phyloP scores from a whole-genome alignment of 2,113 vertebrate genomes.

The Spilogale gracilis region DNA sequence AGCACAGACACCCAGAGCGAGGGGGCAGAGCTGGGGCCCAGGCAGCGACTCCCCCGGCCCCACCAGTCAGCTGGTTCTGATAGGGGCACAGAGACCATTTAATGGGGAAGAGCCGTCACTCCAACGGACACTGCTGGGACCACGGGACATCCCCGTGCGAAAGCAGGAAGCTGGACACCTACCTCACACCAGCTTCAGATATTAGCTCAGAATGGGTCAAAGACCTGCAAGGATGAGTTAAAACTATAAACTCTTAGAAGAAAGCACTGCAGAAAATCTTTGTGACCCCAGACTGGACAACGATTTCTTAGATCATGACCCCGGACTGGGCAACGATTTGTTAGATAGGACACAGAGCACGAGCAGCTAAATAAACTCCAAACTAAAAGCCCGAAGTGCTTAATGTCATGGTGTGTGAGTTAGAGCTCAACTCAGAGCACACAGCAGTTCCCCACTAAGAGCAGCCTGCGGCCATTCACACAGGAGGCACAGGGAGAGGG shows the following conservation, averaged over 20 bases:
- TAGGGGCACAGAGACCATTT: not conserved
- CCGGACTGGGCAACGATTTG: not conserved
- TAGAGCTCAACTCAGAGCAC: not conserved
- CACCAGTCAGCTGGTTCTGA: not conserved
- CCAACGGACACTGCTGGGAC: not conserved
- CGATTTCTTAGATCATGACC: not conserved
- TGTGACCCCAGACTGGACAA: not conserved
- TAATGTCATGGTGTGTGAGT: not conserved
- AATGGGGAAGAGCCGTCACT: not conserved
- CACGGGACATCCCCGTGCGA: fast-evolving
- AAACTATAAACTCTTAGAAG: not conserved
- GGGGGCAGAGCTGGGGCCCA: not conserved
- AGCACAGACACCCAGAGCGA: not conserved
- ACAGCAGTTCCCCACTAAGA: not conserved
- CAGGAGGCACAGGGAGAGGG: not conserved
- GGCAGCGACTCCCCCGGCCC: not conserved
- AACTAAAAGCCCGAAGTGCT: not conserved
- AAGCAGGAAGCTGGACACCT: not conserved
- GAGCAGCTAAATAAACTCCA: not conserved
- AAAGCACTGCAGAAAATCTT: not conserved
- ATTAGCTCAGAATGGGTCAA: not conserved
- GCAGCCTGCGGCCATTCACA: not conserved
- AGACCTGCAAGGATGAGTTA: not conserved
- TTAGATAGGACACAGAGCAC: too few species aligned
- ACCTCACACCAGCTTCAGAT: too few species aligned